phyloP scores from a whole-genome alignment of 2,888 invertebrate genomes.

The Malthinus flaveolus region DNA sequence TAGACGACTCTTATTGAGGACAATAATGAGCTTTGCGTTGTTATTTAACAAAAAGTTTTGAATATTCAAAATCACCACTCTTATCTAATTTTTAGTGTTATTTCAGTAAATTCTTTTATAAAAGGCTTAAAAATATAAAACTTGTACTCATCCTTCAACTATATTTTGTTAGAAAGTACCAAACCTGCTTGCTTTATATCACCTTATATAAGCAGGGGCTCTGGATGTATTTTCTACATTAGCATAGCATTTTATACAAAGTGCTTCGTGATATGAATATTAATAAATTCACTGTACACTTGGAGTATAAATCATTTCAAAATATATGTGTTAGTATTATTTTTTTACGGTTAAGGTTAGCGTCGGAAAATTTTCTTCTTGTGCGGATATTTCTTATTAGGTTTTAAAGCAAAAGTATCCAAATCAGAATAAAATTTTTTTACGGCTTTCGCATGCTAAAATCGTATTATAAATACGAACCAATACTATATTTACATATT shows the following conservation, averaged over 20 bases:
- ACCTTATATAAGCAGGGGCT: conserved; percentile 23
- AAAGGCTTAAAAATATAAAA: conserved; percentile 38
- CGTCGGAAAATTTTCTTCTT: too few species aligned
- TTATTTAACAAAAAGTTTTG: too few species aligned
- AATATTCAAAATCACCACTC: neutral
- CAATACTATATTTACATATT: conserved; percentile 21
- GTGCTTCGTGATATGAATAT: conserved; percentile 49
- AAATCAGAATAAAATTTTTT: neutral
- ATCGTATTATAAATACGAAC: conserved; percentile 2
- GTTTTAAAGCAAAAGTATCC: too few species aligned
- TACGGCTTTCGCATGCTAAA: neutral
- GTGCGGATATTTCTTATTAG: too few species aligned
- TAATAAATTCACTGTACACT: conserved; percentile 43
- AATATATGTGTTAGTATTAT: conserved; percentile 8
- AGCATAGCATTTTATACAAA: conserved; percentile 49
- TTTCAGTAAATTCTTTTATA: conserved; percentile 40
- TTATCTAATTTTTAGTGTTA: conserved; percentile 35
- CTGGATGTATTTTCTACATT: conserved; percentile 45
- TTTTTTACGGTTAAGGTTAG: too few species aligned
- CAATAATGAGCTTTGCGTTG: too few species aligned
- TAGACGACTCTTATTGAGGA: too few species aligned
- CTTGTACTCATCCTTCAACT: conserved; percentile 18
- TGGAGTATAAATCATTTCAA: conserved; percentile 41
- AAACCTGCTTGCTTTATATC: neutral
- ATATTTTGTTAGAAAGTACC: conserved; percentile 6